Conservation (phyloP, 2,797 vertebrate genomes). For the Fistularia tabacaria region DNA sequence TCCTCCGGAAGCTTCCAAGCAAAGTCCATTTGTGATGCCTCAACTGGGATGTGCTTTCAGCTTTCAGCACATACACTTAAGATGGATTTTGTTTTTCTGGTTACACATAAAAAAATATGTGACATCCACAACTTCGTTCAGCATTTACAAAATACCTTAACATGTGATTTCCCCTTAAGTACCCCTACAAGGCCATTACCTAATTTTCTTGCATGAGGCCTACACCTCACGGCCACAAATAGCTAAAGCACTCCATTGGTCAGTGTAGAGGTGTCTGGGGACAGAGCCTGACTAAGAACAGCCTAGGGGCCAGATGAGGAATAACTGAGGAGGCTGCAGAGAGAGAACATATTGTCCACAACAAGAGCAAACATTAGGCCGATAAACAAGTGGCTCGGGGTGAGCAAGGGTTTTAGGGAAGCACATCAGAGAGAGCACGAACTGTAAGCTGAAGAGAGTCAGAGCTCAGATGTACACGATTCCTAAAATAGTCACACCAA, state of each 20-base stretch:
- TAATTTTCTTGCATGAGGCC: slow-evolving; percentile 35
- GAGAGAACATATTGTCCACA: slow-evolving; percentile 63
- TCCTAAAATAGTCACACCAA: slow-evolving; percentile 47
- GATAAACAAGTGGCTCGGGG: slow-evolving; percentile 64
- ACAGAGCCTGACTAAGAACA: slow-evolving; percentile 56
- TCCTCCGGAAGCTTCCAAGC: slow-evolving; percentile 43
- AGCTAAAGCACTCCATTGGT: slow-evolving; percentile 55
- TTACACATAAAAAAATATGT: background rate
- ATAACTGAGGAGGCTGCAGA: slow-evolving; percentile 49
- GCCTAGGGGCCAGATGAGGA: slow-evolving; percentile 60
- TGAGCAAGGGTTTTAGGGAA: slow-evolving; percentile 52
- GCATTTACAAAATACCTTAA: slow-evolving; percentile 34
- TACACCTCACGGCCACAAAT: slow-evolving; percentile 52
- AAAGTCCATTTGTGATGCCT: slow-evolving; percentile 34
- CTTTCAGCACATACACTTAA: slow-evolving; percentile 8
- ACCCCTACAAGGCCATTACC: slow-evolving; percentile 15
- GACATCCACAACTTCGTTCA: background rate
- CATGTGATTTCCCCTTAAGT: slow-evolving; percentile 27
- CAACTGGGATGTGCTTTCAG: slow-evolving; percentile 22
- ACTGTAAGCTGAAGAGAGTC: slow-evolving; percentile 15
- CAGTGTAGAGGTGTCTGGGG: slow-evolving; percentile 59
- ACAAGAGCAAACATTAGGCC: slow-evolving; percentile 63
- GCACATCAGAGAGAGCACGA: background rate
- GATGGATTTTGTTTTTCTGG: background rate
- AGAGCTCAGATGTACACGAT: slow-evolving; percentile 27